Evolutionary conservation across 2,113 vertebrate genomes (phyloP), one percentile per base, ranked within the genome.

Genomic region (Antennarius striatus): DNA sequence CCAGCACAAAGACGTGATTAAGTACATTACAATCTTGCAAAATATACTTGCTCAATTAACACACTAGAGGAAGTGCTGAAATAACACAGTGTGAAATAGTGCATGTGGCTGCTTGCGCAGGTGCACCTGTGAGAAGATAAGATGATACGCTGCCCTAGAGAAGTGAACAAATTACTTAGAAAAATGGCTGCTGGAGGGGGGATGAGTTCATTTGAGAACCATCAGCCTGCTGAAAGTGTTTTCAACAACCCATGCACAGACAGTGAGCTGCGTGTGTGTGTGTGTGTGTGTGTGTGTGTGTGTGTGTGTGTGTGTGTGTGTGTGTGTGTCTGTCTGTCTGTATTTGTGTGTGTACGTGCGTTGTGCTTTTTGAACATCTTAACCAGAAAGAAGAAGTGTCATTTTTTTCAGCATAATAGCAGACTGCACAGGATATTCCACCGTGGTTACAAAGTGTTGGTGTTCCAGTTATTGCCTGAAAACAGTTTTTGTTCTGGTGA

Each of bases 21-120:
- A 7, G 52, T 73, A 48, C 56, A 70, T 22, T 51, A 62, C 54
- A 16, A 12, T 17, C 54, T 89, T 84, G 47, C 85, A 73, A 73
- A 74, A 58, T 43, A 11, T 12, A 48, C 51, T 83, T 88, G 58
- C 73, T 52, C 72, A 76, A 83, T 86, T 68, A 56, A 65, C 47
- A 60, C 56, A 11, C 3, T 4, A 69, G 36, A 56, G 75, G 73
- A 85, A 77, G 49, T 79, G 52, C 59, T 42, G 52, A 75, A 75
- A 80, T 60, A 67, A 39, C n/a, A 56, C 9, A 15, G 36, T 16
- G 30, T 76, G 56, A 65, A 65, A 61, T 16, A 29, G 4, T 15
- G 43, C 47, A 53, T 22, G 42, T 22, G 32, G 39, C 30, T 63
- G 54, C 55, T 51, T 58, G 55, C 36, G 66, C 28, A 71, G 42